These are phyloP conservation scores for Salminus brasiliensis DNA, from an alignment of 2,113 vertebrate species.

Conservation along the genomic window DNA sequence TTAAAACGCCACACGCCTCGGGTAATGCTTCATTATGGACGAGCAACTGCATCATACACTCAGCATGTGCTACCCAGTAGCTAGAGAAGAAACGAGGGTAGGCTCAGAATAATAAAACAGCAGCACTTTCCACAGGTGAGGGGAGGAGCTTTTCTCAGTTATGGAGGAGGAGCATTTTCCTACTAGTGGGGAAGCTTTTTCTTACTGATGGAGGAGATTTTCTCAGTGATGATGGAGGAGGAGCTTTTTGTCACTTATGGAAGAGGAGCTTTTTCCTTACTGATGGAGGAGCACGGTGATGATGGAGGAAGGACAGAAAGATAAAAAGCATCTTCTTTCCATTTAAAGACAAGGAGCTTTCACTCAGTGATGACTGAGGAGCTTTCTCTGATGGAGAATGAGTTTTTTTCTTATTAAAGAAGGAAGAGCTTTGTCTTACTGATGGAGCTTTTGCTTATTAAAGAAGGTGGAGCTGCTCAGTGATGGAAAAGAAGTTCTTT, in stretches of 20 bases:
- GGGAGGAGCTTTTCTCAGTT: too few relatives aligned
- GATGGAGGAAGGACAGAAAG: too few relatives aligned
- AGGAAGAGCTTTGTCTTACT: background rate
- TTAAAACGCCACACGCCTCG: constrained; percentile 65
- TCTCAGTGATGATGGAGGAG: background rate
- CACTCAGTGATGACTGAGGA: background rate
- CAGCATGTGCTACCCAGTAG: background rate
- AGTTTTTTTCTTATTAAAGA: background rate
- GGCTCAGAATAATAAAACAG: background rate
- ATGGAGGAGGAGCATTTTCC: background rate
- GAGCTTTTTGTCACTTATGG: background rate
- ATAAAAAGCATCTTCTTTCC: too few relatives aligned
- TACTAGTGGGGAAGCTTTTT: too few relatives aligned
- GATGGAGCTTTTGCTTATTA: too few relatives aligned
- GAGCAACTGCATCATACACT: constrained; percentile 45
- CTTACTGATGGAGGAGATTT: too few relatives aligned
- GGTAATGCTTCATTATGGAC: constrained; percentile 65
- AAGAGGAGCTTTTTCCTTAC: background rate
- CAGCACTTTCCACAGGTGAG: too few relatives aligned
- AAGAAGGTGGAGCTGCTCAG: too few relatives aligned
- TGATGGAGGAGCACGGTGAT: background rate
- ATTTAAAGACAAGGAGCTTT: background rate
- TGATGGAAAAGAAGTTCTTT: too few relatives aligned
- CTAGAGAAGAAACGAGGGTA: background rate
- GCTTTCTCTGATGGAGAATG: background rate